phyloP scores from a whole-genome alignment of 2,113 vertebrate species.

The Chloropsis hardwickii region DNA sequence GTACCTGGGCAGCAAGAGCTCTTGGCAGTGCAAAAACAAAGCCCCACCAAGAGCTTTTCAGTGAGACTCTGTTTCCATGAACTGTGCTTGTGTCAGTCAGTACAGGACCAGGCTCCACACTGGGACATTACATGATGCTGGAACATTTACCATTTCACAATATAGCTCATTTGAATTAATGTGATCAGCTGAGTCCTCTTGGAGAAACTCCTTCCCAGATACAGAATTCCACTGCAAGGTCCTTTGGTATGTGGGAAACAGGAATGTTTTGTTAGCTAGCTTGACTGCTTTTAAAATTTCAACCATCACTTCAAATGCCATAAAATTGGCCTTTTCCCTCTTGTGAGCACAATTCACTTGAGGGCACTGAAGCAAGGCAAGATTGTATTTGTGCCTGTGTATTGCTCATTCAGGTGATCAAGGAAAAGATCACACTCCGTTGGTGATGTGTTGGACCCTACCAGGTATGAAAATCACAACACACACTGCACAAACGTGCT shows the following conservation, averaged over 20 bases:
- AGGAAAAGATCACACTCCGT: not conserved
- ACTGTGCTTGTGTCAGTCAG: not conserved
- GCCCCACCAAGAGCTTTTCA: not conserved
- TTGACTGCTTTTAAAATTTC: slow-evolving; percentile 15
- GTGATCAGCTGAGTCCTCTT: not conserved
- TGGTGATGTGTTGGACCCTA: not conserved
- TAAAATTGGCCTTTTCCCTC: slow-evolving; percentile 26
- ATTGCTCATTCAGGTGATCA: slow-evolving; percentile 31
- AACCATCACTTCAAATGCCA: not conserved
- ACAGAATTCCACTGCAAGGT: not conserved
- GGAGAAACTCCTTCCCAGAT: not conserved
- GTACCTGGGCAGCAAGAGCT: not conserved
- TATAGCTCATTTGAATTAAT: not conserved
- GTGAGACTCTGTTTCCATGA: not conserved
- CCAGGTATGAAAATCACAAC: not conserved
- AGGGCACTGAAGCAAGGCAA: slow-evolving; percentile 7
- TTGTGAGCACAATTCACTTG: slow-evolving; percentile 3
- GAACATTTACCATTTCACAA: not conserved
- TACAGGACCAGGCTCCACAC: not conserved
- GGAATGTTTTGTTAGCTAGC: not conserved
- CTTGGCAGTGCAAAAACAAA: not conserved
- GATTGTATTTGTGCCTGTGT: slow-evolving; percentile 22
- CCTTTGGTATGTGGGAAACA: not conserved
- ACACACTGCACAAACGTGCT: not conserved
- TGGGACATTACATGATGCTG: not conserved